phyloP scores from a whole-genome alignment of 2,888 invertebrate genomes.

The Archips crataeganus region DNA sequence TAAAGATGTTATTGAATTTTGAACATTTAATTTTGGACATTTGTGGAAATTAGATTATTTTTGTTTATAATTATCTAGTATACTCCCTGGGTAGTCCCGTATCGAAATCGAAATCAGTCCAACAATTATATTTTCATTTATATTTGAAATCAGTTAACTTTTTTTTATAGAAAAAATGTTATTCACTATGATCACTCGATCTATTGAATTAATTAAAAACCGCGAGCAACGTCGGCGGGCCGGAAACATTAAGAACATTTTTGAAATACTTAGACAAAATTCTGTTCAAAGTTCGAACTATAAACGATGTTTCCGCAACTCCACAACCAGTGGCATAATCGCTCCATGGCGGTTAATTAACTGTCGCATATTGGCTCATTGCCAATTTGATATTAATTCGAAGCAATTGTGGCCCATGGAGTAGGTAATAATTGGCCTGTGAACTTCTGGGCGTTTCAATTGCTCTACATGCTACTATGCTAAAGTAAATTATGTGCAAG shows the following conservation, averaged over 20 bases:
- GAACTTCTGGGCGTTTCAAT: too few relatives aligned
- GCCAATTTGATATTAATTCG: slow-evolving; percentile 66
- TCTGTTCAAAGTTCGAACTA: neutral
- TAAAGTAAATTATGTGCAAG: neutral
- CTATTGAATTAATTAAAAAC: neutral
- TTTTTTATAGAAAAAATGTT: too few relatives aligned
- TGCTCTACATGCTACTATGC: neutral
- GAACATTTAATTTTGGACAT: too few relatives aligned
- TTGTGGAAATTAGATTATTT: too few relatives aligned
- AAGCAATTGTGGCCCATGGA: slow-evolving; percentile 49
- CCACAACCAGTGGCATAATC: slow-evolving; percentile 53
- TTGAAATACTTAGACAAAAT: slow-evolving; percentile 1
- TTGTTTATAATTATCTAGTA: too few relatives aligned
- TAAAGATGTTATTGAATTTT: too few relatives aligned
- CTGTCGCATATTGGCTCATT: slow-evolving; percentile 62
- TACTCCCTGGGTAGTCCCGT: too few relatives aligned
- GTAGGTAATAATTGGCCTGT: slow-evolving; percentile 22
- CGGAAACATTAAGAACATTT: neutral
- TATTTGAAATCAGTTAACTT: too few relatives aligned
- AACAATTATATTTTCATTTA: too few relatives aligned
- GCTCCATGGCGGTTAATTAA: slow-evolving; percentile 57
- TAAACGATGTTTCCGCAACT: slow-evolving; percentile 10
- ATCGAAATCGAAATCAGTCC: too few relatives aligned
- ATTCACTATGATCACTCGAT: too few relatives aligned
- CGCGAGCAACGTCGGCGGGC: neutral